Evolutionary conservation across 2,797 vertebrate genomes (phyloP).

Genomic region (Anguilla obscura): DNA sequence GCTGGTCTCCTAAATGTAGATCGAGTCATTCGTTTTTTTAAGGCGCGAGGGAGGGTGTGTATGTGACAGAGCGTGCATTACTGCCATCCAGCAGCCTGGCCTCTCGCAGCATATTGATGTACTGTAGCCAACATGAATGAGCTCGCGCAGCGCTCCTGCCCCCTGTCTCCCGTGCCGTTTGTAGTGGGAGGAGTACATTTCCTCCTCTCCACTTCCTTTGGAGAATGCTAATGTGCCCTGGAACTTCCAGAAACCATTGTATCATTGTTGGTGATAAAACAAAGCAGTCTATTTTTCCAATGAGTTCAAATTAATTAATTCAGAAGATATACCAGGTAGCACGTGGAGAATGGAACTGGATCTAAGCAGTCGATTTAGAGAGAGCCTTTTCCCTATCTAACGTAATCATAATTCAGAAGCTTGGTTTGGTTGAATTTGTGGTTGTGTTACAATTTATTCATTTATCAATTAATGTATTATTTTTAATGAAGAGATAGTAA

Average conservation of each 20-base stretch:
- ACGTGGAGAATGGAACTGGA: neutral
- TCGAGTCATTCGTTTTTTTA: conserved; percentile 6
- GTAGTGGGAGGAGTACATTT: conserved; percentile 45
- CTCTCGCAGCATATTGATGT: conserved; percentile 34
- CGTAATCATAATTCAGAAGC: neutral
- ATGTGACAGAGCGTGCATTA: conserved; percentile 14
- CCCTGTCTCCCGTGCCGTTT: conserved; percentile 31
- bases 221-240: conserved; percentile 31
- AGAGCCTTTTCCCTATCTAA: neutral
- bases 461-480: neutral
- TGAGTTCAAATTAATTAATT: neutral
- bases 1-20: neutral
- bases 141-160: conserved; percentile 36
- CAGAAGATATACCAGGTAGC: neutral
- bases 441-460: neutral
- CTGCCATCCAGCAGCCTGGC: conserved; percentile 14
- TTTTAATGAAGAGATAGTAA: neutral
- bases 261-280: neutral
- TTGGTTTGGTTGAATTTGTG: neutral
- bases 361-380: neutral
- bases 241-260: conserved; percentile 24
- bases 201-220: conserved; percentile 35
- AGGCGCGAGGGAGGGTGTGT: conserved; percentile 15
- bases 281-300: too few species aligned
- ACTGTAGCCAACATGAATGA: conserved; percentile 49